phyloP scores from a whole-genome alignment of 2,113 vertebrate genomes.

The Tapirus terrestris region DNA sequence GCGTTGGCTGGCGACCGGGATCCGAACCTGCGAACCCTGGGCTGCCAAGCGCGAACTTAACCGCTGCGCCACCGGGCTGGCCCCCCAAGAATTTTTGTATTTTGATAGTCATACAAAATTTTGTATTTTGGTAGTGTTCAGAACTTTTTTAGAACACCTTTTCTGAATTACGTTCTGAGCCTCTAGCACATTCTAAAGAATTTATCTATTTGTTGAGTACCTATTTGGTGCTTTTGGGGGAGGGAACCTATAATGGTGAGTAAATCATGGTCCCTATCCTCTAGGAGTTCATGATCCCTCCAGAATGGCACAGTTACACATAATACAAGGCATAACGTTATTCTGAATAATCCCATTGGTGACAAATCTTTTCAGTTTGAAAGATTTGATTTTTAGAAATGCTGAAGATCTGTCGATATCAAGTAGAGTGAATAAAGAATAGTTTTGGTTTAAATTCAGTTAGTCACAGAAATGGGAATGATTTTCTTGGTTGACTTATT shows the following conservation, averaged over 20 bases:
- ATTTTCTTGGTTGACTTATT: conserved; percentile 53
- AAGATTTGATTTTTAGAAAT: conserved; percentile 61
- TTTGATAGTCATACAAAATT: neutral
- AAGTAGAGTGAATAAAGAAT: conserved; percentile 44
- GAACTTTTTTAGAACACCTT: neutral
- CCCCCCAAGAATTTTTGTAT: neutral
- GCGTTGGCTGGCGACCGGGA: no score
- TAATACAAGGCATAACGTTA: neutral
- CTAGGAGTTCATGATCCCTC: neutral
- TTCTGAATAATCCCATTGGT: conserved; percentile 19
- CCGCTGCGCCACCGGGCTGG: no score
- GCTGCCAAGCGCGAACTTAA: no score
- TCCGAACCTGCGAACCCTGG: no score
- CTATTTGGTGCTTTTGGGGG: neutral
- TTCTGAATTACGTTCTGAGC: conserved; percentile 41
- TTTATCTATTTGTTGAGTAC: conserved; percentile 20
- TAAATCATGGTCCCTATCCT: neutral
- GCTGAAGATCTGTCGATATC: neutral
- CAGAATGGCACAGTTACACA: neutral
- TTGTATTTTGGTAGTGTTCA: neutral
- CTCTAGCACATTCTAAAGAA: neutral
- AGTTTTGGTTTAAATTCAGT: conserved; percentile 40
- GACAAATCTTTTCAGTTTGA: conserved; percentile 30
- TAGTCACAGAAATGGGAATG: conserved; percentile 34
- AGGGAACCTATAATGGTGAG: neutral